Conservation (phyloP, 2,797 vertebrate genomes). For the Danionella dracula region DNA sequence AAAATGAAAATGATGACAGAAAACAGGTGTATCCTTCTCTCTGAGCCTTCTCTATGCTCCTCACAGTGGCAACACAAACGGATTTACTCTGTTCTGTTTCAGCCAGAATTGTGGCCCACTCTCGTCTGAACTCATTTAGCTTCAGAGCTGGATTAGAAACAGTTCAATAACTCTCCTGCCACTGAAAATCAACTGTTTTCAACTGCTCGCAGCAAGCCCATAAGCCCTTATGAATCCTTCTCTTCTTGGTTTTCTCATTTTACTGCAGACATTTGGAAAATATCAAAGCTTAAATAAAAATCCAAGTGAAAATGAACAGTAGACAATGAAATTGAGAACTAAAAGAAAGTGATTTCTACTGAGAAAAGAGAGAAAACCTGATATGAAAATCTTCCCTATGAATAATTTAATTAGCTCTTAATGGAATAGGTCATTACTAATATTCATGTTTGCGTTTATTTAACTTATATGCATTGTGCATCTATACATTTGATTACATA, state of each 20-base stretch:
- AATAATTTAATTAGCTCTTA: too few relatives aligned
- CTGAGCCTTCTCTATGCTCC: constrained; percentile 11
- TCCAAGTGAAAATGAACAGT: too few relatives aligned
- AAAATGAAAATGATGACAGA: background rate
- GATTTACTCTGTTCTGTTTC: constrained; percentile 29
- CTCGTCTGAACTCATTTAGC: constrained; percentile 18
- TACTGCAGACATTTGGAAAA: background rate
- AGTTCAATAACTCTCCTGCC: constrained; percentile 23
- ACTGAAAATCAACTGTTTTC: constrained; percentile 21
- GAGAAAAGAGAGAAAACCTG: too few relatives aligned
- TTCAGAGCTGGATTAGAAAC: constrained; percentile 30
- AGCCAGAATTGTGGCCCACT: constrained; percentile 1
- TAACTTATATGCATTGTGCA: too few relatives aligned
- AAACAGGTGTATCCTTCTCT: constrained; percentile 5
- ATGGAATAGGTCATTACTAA: too few relatives aligned
- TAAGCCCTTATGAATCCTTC: background rate
- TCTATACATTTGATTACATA: too few relatives aligned
- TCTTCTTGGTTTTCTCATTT: background rate
- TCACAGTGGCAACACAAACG: constrained; percentile 16
- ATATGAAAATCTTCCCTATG: too few relatives aligned
- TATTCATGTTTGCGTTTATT: too few relatives aligned
- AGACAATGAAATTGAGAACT: background rate
- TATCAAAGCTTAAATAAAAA: background rate
- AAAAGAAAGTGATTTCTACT: background rate
- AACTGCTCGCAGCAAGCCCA: constrained; percentile 3